Percentiles rank a stretch among this genome's conserved stretches.
Conservation (phyloP, 2,888 invertebrate species). For the Lasioglossum zephyrum region DNA sequence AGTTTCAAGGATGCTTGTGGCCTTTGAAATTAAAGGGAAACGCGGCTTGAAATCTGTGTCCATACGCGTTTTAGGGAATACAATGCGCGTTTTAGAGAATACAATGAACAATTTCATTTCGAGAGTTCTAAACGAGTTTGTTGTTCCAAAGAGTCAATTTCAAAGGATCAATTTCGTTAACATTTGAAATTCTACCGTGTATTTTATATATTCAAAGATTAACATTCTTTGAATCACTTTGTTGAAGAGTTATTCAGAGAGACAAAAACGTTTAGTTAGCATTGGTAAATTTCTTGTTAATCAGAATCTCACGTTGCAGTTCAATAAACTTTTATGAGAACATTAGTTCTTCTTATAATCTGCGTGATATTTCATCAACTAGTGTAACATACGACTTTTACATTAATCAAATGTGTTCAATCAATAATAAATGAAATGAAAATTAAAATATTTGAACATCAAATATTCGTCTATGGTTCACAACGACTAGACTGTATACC, state of each 20-base stretch:
- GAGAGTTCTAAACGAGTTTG: background rate
- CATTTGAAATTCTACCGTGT: too few relatives aligned
- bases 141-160: background rate
- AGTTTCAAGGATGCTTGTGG: background rate
- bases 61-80: background rate
- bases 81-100: background rate
- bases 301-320: background rate
- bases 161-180: background rate
- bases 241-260: background rate
- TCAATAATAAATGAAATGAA: background rate
- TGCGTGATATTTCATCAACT: background rate
- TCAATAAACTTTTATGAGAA: background rate
- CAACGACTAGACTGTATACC: too few relatives aligned
- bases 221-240: background rate
- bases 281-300: background rate
- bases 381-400: background rate
- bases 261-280: background rate
- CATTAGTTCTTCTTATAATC: background rate
- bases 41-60: background rate
- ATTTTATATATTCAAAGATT: background rate
- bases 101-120: background rate
- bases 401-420: background rate
- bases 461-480: too few relatives aligned
- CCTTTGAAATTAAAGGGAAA: background rate
- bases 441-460: too few relatives aligned